A percentile compares a stretch with the other conserved stretches of the same genome.
Conservation (phyloP, 2,888 invertebrate species). For the Drosophila prostipennis region DNA sequence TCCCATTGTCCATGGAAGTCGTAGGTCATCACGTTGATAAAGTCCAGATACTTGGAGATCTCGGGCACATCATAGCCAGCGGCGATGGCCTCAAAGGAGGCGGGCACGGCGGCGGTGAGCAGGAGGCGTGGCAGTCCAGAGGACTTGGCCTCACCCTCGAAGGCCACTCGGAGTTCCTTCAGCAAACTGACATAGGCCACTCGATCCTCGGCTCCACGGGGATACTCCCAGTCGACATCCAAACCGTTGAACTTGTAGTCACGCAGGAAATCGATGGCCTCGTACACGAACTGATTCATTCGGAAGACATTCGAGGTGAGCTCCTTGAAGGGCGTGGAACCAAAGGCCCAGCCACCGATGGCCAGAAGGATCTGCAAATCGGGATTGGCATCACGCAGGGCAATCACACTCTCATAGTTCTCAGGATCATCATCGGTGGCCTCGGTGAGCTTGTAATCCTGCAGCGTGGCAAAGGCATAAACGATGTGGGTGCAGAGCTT, state of each 20-base stretch:
- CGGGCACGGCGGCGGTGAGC: constrained; percentile 95
- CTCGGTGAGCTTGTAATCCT: constrained; percentile 92
- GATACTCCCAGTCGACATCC: constrained; percentile 98
- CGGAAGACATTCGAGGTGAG: constrained; percentile 95
- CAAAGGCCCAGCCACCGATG: constrained; percentile 98
- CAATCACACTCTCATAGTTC: constrained; percentile 93
- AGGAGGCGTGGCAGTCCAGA: constrained; percentile 92
- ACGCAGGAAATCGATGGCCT: constrained; percentile 95
- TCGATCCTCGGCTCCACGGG: constrained; percentile 94
- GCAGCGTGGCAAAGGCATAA: constrained; percentile 96
- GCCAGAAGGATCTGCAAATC: constrained; percentile 93
- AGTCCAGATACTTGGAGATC: constrained; percentile 96
- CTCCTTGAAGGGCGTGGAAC: constrained; percentile 97
- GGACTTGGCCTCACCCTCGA: constrained; percentile 95
- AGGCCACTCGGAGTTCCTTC: constrained; percentile 93
- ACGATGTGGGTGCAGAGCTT: constrained; percentile 96
- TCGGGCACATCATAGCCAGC: constrained; percentile 97
- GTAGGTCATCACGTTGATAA: constrained; percentile 97
- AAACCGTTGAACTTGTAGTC: constrained; percentile 96
- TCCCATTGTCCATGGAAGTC: constrained; percentile 99
- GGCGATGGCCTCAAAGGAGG: constrained; percentile 96
- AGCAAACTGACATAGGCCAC: constrained; percentile 93
- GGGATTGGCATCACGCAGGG: constrained; percentile 93
- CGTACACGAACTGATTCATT: constrained; percentile 98
- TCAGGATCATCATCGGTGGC: constrained; percentile 92